Conservation (phyloP, 1,140 invertebrate genomes). For the Nasonia longicornis region DNA sequence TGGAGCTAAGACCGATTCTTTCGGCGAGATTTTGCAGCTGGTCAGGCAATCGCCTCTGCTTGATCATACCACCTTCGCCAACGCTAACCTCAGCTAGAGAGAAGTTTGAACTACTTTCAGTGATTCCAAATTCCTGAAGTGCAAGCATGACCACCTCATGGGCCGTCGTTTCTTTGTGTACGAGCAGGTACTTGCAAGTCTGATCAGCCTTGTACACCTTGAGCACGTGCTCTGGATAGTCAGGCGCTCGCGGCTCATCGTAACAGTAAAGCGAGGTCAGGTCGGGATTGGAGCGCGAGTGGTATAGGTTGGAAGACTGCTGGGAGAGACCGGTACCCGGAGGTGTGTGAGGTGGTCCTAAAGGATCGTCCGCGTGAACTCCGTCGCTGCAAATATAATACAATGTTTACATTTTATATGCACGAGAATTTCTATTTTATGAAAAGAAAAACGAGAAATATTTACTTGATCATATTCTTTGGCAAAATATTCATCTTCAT, state of each 20-base stretch:
- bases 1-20: slow-evolving; percentile 86
- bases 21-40: slow-evolving; percentile 96
- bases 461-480: slow-evolving; percentile 83
- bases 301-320: slow-evolving; percentile 74
- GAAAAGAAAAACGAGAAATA: background rate
- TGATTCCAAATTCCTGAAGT: slow-evolving; percentile 95
- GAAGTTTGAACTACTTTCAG: slow-evolving; percentile 91
- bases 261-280: slow-evolving; percentile 82
- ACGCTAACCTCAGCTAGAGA: slow-evolving; percentile 96
- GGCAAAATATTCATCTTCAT: slow-evolving; percentile 93
- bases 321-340: slow-evolving; percentile 64
- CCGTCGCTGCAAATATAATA: slow-evolving; percentile 65
- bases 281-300: slow-evolving; percentile 93
- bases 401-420: background rate
- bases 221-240: slow-evolving; percentile 97
- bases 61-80: slow-evolving; percentile 93
- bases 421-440: background rate
- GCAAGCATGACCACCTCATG: slow-evolving; percentile 98
- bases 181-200: slow-evolving; percentile 96
- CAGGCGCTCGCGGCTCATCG: slow-evolving; percentile 79
- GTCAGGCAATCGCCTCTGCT: slow-evolving; percentile 94
- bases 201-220: slow-evolving; percentile 98
- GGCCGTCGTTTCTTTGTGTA: slow-evolving; percentile 98
- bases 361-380: slow-evolving; percentile 72
- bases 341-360: slow-evolving; percentile 66